These are phyloP conservation scores for Caenorhabditis briggsae DNA, from an alignment of 1,140 invertebrate genomes.

Conservation along the genomic window DNA sequence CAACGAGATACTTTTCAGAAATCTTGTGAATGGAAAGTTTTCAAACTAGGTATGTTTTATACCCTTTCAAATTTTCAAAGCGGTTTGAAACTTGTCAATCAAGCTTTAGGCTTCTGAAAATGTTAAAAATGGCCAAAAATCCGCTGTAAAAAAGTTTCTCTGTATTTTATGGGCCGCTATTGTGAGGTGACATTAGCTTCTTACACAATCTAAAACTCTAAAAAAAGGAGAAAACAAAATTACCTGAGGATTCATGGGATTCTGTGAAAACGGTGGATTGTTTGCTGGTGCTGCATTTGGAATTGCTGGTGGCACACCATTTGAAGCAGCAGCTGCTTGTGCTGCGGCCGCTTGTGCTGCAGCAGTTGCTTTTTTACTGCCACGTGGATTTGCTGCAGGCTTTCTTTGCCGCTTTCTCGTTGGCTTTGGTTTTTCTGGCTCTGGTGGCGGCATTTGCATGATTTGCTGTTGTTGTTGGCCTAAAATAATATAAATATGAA, in stretches of 20 bases:
- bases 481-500: neutral
- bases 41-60: no score
- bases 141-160: no score
- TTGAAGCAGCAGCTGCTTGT: constrained; percentile 40
- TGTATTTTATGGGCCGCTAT: no score
- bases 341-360: constrained; percentile 20
- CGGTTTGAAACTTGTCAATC: no score
- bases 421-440: constrained; percentile 62
- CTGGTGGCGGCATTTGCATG: constrained; percentile 29
- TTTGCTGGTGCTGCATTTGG: constrained; percentile 6
- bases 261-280: constrained; percentile 45
- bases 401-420: constrained; percentile 61
- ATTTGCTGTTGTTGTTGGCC: constrained; percentile 59
- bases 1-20: no score
- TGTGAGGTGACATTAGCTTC: no score
- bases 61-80: no score
- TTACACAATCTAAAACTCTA: no score
- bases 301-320: constrained; percentile 32
- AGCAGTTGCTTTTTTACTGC: constrained; percentile 57
- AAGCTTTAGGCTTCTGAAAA: no score
- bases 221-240: neutral
- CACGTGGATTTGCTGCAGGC: constrained; percentile 53
- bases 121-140: no score
- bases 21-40: no score
- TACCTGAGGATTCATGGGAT: constrained; percentile 52